phyloP scores from a whole-genome alignment of 2,888 invertebrate species.

The Rambutsinella grinnellia region DNA sequence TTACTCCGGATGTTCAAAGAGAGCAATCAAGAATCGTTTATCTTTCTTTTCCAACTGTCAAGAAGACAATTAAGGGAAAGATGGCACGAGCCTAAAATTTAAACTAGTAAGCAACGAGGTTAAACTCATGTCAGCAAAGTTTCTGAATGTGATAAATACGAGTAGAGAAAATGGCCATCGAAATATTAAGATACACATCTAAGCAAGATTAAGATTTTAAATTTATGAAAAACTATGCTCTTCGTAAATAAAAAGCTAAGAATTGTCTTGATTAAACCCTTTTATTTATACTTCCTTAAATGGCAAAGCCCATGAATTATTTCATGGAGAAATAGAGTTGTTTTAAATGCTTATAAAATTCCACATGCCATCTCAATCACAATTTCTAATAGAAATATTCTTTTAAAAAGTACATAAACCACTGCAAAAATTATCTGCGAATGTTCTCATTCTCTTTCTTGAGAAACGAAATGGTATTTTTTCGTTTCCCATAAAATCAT shows the following conservation, averaged over 20 bases:
- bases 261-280: constrained; percentile 30
- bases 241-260: not conserved
- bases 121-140: not conserved
- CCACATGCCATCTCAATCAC: constrained; percentile 14
- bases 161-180: not conserved
- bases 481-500: no score
- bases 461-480: no score
- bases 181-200: not conserved
- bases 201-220: not conserved
- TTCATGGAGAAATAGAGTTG: constrained; percentile 19
- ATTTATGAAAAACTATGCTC: not conserved
- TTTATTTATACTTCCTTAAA: constrained; percentile 38
- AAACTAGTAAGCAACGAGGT: not conserved
- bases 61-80: not conserved
- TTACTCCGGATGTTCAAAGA: constrained; percentile 22
- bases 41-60: constrained; percentile 6
- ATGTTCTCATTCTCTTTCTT: not conserved
- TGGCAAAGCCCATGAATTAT: constrained; percentile 31
- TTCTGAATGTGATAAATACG: not conserved
- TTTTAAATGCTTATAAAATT: constrained; percentile 12
- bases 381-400: not conserved
- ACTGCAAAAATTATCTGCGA: no score
- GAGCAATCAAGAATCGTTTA: constrained; percentile 28
- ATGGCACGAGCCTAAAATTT: not conserved
- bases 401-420: not conserved